Conservation (phyloP, 2,797 vertebrate species). For the Florisuga fusca region DNA sequence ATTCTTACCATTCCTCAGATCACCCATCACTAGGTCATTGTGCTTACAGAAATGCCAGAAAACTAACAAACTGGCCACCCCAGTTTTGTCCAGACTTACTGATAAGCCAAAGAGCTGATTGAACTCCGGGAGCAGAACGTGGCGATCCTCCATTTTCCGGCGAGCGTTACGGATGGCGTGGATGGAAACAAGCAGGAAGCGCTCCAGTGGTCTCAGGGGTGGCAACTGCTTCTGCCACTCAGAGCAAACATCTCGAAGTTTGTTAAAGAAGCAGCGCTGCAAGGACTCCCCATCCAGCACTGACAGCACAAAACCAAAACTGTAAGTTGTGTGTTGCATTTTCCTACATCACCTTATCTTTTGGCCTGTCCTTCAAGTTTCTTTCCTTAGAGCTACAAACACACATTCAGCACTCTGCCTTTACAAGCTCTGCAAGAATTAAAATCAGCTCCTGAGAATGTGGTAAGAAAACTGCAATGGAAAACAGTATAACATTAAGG, state of each 20-base stretch:
- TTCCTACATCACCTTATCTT: not conserved
- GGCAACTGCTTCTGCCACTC: conserved; percentile 82
- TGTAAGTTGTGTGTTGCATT: not conserved
- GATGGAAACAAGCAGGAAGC: conserved; percentile 78
- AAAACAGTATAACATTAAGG: not conserved
- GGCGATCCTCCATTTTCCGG: conserved; percentile 97
- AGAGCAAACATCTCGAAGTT: conserved; percentile 80
- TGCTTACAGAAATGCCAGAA: not conserved
- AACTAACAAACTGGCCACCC: not conserved
- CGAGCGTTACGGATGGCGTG: conserved; percentile 92
- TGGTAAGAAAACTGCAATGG: not conserved
- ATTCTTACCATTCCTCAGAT: not conserved
- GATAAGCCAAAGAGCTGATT: conserved; percentile 89
- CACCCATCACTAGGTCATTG: not conserved
- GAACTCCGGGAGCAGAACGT: conserved; percentile 86
- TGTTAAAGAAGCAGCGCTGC: conserved; percentile 84
- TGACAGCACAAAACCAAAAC: conserved; percentile 28
- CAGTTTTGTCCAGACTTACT: conserved; percentile 59
- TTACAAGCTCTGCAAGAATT: not conserved
- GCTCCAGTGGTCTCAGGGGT: not conserved
- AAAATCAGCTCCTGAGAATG: not conserved
- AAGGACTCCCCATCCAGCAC: conserved; percentile 84
- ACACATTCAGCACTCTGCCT: not conserved
- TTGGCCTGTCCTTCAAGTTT: not conserved
- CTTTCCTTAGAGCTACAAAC: not conserved